Evolutionary conservation across 2,113 vertebrate genomes (phyloP), one percentile per base, ranked within the genome.

Genomic region (Proterorhinus semilunaris): DNA sequence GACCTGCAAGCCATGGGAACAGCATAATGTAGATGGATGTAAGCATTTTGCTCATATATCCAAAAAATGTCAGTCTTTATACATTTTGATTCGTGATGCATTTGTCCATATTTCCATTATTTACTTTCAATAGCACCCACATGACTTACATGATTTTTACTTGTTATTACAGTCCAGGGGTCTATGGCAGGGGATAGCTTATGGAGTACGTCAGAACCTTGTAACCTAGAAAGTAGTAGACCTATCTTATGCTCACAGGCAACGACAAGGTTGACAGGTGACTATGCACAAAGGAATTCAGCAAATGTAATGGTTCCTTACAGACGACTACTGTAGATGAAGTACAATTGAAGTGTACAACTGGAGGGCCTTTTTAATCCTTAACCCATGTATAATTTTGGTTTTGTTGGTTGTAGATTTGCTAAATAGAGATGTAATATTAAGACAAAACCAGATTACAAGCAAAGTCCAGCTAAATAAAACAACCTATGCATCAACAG

Each of bases 201-300:
- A 36, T 36, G 27, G 27, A 36, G 27, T 36, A 5, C 27, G 3
- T 36, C 27, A 36, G 27, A 36, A 36, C 27, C 27, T 36, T 10
- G 88, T 87, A 87, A 87, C 87, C 80, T 68, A 82, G 78, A 62
- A 85, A 82, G 68, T 75, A 65, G 10, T 49, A 12, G 48, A 12
- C 48, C 10, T 13, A 49, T 49, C 48, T 75, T 72, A 66, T 11
- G 27, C 47, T 45, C 16, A 21, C 48, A 8, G 13, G 5, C 27
- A 66, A 52, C 12, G 68, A 69, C 55, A 70, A 11, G 48, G 53
- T 76, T 78, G 75, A 53, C 67, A 69, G 16, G 6, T 44, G 55
- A 66, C 17, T 68, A 48, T 51, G 47, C 27, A 21, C 53, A 42
- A n/a, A 73, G 36, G 17, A 43, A 66, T 68, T 47, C 72, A 6